Conservation (phyloP, 2,113 vertebrate species). For the Myotis brandtii region DNA sequence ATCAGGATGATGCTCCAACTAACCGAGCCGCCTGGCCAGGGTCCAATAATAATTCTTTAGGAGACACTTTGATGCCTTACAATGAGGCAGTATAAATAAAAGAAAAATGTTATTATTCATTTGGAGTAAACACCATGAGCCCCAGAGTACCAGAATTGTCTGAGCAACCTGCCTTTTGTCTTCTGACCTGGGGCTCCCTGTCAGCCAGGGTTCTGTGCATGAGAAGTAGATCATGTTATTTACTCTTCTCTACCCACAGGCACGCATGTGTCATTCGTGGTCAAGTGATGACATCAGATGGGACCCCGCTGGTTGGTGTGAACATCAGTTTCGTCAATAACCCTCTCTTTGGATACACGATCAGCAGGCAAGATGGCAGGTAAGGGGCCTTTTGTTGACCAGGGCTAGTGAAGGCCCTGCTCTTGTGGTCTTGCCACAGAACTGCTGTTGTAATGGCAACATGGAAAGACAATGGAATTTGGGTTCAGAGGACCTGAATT, state of each 20-base stretch:
- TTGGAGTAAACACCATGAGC: not conserved
- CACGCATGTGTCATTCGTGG: slow-evolving; percentile 98
- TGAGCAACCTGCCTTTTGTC: not conserved
- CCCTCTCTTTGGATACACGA: slow-evolving; percentile 94
- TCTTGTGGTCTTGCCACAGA: not conserved
- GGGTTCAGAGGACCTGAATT: not conserved
- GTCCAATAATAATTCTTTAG: not conserved
- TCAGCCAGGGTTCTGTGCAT: not conserved
- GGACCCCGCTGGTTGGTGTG: slow-evolving; percentile 97
- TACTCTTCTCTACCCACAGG: slow-evolving; percentile 82
- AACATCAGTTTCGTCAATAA: slow-evolving; percentile 98
- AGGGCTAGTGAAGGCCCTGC: not conserved
- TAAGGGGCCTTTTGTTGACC: slow-evolving; percentile 75
- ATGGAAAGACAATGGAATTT: not conserved
- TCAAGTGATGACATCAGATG: slow-evolving; percentile 97
- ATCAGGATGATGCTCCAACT: not conserved
- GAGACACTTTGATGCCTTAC: not conserved
- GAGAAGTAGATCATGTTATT: not conserved
- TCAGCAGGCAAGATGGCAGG: slow-evolving; percentile 98
- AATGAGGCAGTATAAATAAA: not conserved
- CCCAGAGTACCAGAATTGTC: not conserved
- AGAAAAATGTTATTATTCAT: not conserved
- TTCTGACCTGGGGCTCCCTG: not conserved
- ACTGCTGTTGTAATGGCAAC: not conserved
- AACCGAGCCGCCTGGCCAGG: not conserved